These are phyloP conservation scores for Phymatocera aterrima DNA, from an alignment of 2,888 invertebrate species.

Conservation along the genomic window DNA sequence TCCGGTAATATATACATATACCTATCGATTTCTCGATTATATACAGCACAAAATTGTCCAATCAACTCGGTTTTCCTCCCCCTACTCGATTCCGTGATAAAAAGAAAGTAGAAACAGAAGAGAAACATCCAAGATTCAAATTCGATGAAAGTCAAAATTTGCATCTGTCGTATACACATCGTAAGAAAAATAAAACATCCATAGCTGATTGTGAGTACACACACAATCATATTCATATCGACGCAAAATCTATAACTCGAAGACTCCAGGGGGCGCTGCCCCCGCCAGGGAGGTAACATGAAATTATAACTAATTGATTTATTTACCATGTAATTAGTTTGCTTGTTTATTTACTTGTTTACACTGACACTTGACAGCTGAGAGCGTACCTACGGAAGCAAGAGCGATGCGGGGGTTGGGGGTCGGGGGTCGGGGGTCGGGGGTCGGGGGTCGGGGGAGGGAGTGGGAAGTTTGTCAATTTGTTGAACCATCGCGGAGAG, in stretches of 20 bases:
- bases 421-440: not conserved
- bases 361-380: not conserved
- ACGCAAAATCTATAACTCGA: not conserved
- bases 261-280: not conserved
- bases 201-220: too few relatives aligned
- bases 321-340: not conserved
- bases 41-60: not conserved
- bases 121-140: not conserved
- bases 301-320: conserved; percentile 15
- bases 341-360: conserved; percentile 5
- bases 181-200: too few relatives aligned
- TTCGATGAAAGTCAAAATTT: not conserved
- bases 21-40: not conserved
- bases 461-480: conserved; percentile 35
- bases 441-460: not conserved
- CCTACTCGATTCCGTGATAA: too few relatives aligned
- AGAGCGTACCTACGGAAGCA: not conserved
- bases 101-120: not conserved
- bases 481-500: conserved; percentile 35
- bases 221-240: not conserved
- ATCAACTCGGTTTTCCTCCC: not conserved
- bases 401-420: too few relatives aligned
- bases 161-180: not conserved
- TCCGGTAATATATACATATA: conserved; percentile 63
- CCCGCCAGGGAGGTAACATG: not conserved